These are phyloP conservation scores for Parotocinclus haroldoi DNA, from an alignment of 2,797 vertebrate species.

Conservation along the genomic window DNA sequence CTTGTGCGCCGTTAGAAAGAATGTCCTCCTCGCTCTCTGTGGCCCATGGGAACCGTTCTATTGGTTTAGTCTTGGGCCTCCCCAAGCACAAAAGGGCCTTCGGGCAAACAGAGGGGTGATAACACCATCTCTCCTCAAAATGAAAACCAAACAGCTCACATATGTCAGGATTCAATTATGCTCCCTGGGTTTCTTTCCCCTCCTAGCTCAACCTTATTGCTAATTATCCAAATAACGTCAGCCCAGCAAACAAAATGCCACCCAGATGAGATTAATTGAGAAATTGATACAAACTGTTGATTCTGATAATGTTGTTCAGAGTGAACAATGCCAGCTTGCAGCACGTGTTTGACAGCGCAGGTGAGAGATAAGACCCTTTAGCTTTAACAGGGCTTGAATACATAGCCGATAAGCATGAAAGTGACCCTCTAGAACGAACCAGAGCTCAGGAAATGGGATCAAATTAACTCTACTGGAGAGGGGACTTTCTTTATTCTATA, in stretches of 20 bases:
- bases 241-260: constrained; percentile 19
- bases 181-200: constrained; percentile 37
- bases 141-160: constrained; percentile 68
- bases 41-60: constrained; percentile 64
- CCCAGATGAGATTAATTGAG: constrained; percentile 47
- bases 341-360: constrained; percentile 41
- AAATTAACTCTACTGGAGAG: constrained; percentile 18
- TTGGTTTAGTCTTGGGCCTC: constrained; percentile 66
- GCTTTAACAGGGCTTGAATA: constrained; percentile 15
- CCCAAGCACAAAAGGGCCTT: constrained; percentile 58
- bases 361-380: constrained; percentile 30
- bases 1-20: background rate
- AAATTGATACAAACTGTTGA: constrained; percentile 46
- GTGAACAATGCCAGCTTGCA: constrained; percentile 29
- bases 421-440: constrained; percentile 30
- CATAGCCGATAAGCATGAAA: constrained; percentile 31
- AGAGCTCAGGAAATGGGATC: constrained; percentile 25
- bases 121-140: constrained; percentile 59
- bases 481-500: background rate
- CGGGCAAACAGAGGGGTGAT: constrained; percentile 66
- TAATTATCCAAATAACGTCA: constrained; percentile 50
- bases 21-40: constrained; percentile 12
- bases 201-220: constrained; percentile 37
- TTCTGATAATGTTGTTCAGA: constrained; percentile 36
- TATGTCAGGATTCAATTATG: constrained; percentile 72